Base-by-base conservation (phyloP, 2,888 invertebrate genomes). In the Odiellus spinosus region DNA sequence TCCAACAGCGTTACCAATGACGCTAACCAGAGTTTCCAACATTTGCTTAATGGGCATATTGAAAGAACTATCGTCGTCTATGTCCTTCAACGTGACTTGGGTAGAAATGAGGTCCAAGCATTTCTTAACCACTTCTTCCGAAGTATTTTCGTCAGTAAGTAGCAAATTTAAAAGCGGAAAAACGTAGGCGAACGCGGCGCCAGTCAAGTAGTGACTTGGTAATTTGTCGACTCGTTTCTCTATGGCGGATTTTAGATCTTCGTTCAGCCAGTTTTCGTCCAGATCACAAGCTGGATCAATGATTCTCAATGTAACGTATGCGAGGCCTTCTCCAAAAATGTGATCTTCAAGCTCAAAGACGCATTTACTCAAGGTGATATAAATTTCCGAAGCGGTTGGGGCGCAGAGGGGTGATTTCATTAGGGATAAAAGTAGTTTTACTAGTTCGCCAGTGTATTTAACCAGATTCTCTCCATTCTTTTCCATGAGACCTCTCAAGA, bases 21-120 rank as follows among this genome's bases (percentile, higher is more conserved):
- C 59, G 80, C 76, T 75, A 48, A 88, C 74, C 35, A 91, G 71
- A 45, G 87, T 67, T 40, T 78, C 73, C 61, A 88, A 77, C 74
- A 93, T 82, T 61, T 83, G 79, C 59, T 77, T 74, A 34, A 82
- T 72, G 3, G 91, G 91, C 61, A 90, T 71, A 57, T 82, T 76
- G 50, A 74, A 26, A 26, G 26, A 26, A 26, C 26, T 26, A 4
- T 26, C 26, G 26, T 26, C 26, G 8, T 26, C 26, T 4, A 26
- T 8, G 26, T 26, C 26, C 26, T 26, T 26, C 26, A 26, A 26
- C 4, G 26, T 6, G 5, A 26, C 26, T 26, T 26, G 26, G 26
- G 8, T 8, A 8, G 26, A 26, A 26, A 26, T 26, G 5, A 26
- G 8, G 8, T 26, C 26, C 26, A 26, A 26, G 26, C 26, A 26